Conservation (phyloP, 2,797 vertebrate species). For the Channallabes apus region DNA sequence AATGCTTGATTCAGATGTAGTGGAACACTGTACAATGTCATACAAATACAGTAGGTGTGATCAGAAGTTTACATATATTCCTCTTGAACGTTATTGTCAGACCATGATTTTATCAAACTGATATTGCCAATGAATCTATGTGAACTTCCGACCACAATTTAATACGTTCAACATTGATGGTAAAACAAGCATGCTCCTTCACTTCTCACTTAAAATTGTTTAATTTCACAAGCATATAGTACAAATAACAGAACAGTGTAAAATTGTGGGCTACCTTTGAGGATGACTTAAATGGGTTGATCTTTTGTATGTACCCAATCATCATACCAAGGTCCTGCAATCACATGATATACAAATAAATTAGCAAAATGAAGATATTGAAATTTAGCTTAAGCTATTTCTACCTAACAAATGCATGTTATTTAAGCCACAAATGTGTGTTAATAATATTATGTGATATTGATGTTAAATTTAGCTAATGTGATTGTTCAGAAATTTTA, state of each 20-base stretch:
- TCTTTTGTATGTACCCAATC: conserved; percentile 63
- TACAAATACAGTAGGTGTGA: not conserved
- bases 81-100: no score
- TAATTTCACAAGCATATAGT: not conserved
- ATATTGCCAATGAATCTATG: no score
- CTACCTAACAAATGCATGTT: not conserved
- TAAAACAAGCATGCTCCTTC: not conserved
- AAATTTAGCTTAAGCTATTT: no score
- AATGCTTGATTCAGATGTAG: conserved; percentile 7
- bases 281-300: conserved; percentile 65
- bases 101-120: no score
- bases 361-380: not conserved
- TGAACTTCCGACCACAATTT: no score
- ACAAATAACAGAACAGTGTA: not conserved
- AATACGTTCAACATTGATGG: not conserved
- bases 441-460: not conserved
- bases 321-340: conserved; percentile 59
- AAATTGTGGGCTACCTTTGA: conserved; percentile 56
- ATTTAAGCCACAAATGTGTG: not conserved
- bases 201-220: not conserved
- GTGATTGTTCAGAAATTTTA: no score
- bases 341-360: not conserved
- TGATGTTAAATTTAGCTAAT: no score
- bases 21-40: not conserved
- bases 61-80: no score